Conservation (phyloP, 2,888 invertebrate species). For the Pyrochroa serraticornis region DNA sequence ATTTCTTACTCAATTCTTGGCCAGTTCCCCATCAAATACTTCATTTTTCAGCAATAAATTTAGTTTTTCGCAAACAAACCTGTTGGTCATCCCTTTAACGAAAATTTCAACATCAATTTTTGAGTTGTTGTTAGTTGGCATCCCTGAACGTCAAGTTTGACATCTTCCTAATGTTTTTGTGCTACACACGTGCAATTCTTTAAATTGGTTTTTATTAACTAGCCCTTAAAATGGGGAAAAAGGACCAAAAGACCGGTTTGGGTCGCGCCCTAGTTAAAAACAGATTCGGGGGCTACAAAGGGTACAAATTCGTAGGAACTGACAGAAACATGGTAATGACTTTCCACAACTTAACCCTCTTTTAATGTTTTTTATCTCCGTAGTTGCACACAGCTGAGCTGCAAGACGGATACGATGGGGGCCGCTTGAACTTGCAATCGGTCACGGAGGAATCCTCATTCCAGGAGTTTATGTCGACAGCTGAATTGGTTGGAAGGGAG, state of each 20-base stretch:
- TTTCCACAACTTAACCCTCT: slow-evolving; percentile 16
- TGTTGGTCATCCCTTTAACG: too few relatives aligned
- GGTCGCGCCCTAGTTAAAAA: slow-evolving; percentile 78
- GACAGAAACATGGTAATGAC: slow-evolving; percentile 74
- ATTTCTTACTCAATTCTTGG: not conserved
- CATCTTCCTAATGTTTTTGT: not conserved
- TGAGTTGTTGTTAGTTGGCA: not conserved
- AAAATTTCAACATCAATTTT: not conserved
- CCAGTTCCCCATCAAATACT: not conserved
- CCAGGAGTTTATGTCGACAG: slow-evolving; percentile 94
- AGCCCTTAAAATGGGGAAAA: slow-evolving; percentile 15
- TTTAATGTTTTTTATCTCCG: slow-evolving; percentile 32
- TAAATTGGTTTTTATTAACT: not conserved
- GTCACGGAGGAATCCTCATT: slow-evolving; percentile 96
- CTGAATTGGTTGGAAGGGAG: slow-evolving; percentile 92
- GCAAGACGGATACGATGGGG: slow-evolving; percentile 92
- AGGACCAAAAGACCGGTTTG: slow-evolving; percentile 76
- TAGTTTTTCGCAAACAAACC: not conserved
- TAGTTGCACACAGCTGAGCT: slow-evolving; percentile 86
- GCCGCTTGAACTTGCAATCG: slow-evolving; percentile 85
- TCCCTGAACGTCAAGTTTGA: not conserved
- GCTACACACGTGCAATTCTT: not conserved
- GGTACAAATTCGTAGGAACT: slow-evolving; percentile 66
- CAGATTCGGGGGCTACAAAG: slow-evolving; percentile 70
- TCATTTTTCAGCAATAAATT: not conserved